Evolutionary conservation across 2,888 invertebrate species (phyloP), one percentile per base, ranked within the genome.

Genomic region (Dryobota labecula): DNA sequence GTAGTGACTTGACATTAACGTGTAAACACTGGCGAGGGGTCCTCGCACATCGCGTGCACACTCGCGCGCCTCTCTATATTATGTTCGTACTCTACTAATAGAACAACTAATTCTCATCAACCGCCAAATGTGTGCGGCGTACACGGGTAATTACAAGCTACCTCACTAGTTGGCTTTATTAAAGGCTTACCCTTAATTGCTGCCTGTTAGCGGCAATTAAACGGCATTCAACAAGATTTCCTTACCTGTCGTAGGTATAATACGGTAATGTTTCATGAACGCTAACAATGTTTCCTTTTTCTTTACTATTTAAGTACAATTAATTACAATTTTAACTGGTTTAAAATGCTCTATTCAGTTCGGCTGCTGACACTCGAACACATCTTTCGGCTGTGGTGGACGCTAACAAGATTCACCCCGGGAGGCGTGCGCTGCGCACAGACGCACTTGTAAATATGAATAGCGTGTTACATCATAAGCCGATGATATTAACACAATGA

Each of bases 401-500:
- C 18, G 33, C 66, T 41, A 24, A 53, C 30, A 20, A 13, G 45
- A 15, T 30, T 24, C n/a, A 43, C 15, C 6, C 6, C 18, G 7
- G 36, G 2, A 7, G 49, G 4, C 15, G 18, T n/a, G 36, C 27
- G n/a, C 8, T n/a, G 27, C 24, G 8, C 18, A 18, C 38, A 27
- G 27, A 43, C 27, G 60, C 18, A 49, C 36, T 51, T 54, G 49
- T 49, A 43, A 66, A 20, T 66, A 58, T 33, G 53, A 58, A 43
- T n/a, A 27, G 20, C 36, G 47, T 33, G 49, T 73, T 61, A 64
- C 27, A 60, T 58, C 33, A 74, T 41, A 36, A 49, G 57, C 66
- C 41, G 41, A 64, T 24, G 41, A 43, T 66, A 66, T 57, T n/a
- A 80, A 41, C 76, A 66, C 77, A 67, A 58, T 80, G 61, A 51